Conservation (phyloP, 2,888 invertebrate species). For the Drosophila atripex region DNA sequence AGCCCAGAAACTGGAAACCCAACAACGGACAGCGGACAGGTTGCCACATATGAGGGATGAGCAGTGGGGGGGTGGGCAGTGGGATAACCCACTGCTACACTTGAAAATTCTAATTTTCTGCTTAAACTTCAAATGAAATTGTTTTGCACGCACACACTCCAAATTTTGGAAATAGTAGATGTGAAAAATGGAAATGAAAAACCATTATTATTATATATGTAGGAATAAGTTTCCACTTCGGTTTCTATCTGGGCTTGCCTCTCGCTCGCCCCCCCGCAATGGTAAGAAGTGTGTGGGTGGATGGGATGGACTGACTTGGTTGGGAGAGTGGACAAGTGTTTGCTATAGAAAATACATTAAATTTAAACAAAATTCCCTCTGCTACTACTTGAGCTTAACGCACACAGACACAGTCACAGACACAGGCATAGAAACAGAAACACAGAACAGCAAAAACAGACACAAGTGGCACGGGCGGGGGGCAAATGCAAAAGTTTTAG, state of each 20-base stretch:
- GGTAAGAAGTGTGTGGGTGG: constrained; percentile 7
- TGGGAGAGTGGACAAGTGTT: constrained; percentile 52
- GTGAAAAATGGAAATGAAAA: constrained; percentile 56
- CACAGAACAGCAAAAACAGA: constrained; percentile 17
- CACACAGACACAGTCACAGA: constrained; percentile 40
- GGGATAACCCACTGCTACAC: constrained; percentile 68
- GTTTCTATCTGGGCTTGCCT: background rate
- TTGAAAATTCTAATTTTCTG: constrained; percentile 79
- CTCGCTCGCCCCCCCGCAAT: background rate
- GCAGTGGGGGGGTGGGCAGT: too few relatives aligned
- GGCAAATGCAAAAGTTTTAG: constrained; percentile 74
- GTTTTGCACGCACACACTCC: constrained; percentile 59
- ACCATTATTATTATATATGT: constrained; percentile 60
- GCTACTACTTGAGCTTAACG: constrained; percentile 75
- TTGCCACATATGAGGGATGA: constrained; percentile 8
- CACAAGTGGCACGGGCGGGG: constrained; percentile 37
- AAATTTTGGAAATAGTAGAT: constrained; percentile 52
- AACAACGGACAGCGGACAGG: constrained; percentile 35
- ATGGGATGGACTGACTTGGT: constrained; percentile 6
- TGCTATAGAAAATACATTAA: constrained; percentile 82
- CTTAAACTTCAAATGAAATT: constrained; percentile 76
- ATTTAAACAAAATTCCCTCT: constrained; percentile 74
- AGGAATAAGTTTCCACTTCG: constrained; percentile 19
- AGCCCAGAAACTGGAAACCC: constrained; percentile 48
- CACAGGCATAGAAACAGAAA: constrained; percentile 28